Conservation (phyloP, 2,888 invertebrate genomes). For the Cryptus armator region DNA sequence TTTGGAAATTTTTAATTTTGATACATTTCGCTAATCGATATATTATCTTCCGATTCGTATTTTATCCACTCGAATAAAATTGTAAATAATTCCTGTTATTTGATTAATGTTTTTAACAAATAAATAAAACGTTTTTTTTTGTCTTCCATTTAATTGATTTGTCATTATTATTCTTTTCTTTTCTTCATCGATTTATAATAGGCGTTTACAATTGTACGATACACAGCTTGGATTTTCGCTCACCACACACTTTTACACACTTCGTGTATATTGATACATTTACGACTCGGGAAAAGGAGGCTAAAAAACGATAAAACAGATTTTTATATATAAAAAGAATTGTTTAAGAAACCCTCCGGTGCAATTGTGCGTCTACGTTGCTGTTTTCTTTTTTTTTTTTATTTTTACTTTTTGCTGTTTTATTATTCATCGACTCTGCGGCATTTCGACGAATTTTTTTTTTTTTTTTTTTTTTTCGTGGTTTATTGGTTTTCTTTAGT, state of each 20-base stretch:
- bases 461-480: constrained; percentile 36
- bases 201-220: constrained; percentile 40
- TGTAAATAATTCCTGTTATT: neutral
- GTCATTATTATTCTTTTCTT: constrained; percentile 15
- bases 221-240: constrained; percentile 28
- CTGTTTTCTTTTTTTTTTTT: constrained; percentile 4
- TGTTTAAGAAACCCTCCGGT: constrained; percentile 25
- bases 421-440: constrained; percentile 8
- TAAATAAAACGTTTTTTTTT: neutral
- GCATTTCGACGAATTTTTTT: constrained; percentile 23
- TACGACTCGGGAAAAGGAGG: neutral
- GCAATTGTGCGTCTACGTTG: constrained; percentile 48
- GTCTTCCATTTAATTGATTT: constrained; percentile 52
- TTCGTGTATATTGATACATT: neutral
- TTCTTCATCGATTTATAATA: constrained; percentile 31
- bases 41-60: neutral
- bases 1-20: constrained; percentile 48
- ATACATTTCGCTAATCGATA: constrained; percentile 9
- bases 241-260: constrained; percentile 14
- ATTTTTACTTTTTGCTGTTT: constrained; percentile 9
- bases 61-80: constrained; percentile 1
- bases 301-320: constrained; percentile 21
- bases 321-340: neutral
- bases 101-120: neutral
- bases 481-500: constrained; percentile 32